A percentile compares a stretch with the other conserved stretches of the same genome.
Conservation (phyloP, 2,113 vertebrate species). For the Neogale vison region DNA sequence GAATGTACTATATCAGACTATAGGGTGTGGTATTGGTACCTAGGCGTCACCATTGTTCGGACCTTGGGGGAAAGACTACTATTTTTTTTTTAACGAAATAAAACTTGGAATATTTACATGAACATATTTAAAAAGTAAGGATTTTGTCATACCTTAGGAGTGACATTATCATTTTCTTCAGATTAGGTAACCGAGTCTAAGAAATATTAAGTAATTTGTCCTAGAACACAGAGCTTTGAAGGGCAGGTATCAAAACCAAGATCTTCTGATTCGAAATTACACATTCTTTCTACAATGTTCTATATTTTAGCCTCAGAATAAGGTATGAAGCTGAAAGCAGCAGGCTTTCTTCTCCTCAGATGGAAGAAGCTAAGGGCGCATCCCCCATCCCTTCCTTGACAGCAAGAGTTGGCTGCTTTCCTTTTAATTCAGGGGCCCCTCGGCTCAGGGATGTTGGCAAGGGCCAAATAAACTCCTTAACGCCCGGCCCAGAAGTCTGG, state of each 20-base stretch:
- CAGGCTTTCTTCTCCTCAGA: neutral
- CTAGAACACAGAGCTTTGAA: neutral
- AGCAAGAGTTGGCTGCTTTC: constrained; percentile 25
- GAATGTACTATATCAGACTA: neutral
- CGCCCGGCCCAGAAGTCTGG: neutral
- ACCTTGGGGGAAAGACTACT: neutral
- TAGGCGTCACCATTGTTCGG: neutral
- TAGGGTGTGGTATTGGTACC: neutral
- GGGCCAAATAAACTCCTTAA: neutral
- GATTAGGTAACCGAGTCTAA: neutral
- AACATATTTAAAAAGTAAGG: constrained; percentile 12
- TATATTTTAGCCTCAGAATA: neutral
- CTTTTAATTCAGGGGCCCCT: neutral
- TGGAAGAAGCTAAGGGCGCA: neutral
- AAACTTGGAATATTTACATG: constrained; percentile 26
- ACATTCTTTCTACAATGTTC: neutral
- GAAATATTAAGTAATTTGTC: neutral
- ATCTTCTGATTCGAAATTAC: neutral
- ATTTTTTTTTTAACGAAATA: neutral
- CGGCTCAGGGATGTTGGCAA: neutral
- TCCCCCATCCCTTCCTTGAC: constrained; percentile 7
- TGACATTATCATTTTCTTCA: neutral
- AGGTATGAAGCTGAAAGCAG: neutral
- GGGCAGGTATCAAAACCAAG: neutral
- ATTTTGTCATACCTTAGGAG: neutral